A percentile compares a stretch with the other conserved stretches of the same genome.
These are phyloP conservation scores for Mixornis gularis DNA, from an alignment of 2,113 vertebrate species.

Conservation along the genomic window DNA sequence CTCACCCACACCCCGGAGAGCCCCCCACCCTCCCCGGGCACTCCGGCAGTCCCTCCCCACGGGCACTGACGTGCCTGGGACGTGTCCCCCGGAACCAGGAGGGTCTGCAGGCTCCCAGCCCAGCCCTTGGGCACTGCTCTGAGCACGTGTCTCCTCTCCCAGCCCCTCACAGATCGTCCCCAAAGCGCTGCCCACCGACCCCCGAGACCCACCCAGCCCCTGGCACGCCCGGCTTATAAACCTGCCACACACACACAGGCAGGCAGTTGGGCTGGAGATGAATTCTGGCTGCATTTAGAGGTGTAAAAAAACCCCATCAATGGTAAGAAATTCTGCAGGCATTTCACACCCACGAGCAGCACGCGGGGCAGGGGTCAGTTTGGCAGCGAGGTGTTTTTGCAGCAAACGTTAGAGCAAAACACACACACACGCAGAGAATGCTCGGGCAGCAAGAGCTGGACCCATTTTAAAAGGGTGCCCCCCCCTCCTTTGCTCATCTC, in stretches of 20 bases:
- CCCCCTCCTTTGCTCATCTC: neutral
- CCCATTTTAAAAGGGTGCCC: neutral
- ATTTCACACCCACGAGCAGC: neutral
- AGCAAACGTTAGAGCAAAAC: neutral
- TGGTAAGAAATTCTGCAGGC: slow-evolving; percentile 10
- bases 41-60: fast-evolving
- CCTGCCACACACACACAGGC: neutral
- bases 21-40: fast-evolving
- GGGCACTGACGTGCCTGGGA: fast-evolving
- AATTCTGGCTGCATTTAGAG: neutral
- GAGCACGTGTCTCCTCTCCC: fast-evolving
- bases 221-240: neutral
- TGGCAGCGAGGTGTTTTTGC: neutral
- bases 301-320: neutral
- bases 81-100: fast-evolving
- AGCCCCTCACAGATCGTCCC: neutral
- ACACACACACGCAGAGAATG: neutral
- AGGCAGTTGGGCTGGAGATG: neutral
- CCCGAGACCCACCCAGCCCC: neutral
- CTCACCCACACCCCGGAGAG: fast-evolving
- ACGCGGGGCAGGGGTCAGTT: neutral
- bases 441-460: neutral
- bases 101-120: neutral
- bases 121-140: fast-evolving
- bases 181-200: neutral